phyloP scores from a whole-genome alignment of 1,140 invertebrate species.

The Amphibalanus amphitrite region DNA sequence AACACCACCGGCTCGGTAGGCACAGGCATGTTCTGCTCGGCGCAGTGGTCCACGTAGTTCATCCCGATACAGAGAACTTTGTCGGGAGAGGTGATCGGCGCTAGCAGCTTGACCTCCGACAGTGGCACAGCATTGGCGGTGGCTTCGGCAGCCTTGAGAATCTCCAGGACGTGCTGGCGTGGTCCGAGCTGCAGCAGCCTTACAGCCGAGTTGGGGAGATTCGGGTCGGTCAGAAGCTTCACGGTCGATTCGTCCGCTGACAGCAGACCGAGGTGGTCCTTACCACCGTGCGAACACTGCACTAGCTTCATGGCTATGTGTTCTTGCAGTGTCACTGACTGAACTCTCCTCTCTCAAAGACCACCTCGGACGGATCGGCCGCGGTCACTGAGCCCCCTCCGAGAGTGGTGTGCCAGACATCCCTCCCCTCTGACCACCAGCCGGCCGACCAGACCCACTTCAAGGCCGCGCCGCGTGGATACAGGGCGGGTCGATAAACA shows the following conservation, averaged over 20 bases:
- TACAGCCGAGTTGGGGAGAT: not conserved
- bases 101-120: constrained; percentile 8
- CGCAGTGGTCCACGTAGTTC: constrained; percentile 60
- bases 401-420: too few species aligned
- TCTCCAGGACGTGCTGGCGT: not conserved
- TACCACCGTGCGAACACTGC: not conserved
- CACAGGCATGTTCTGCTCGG: constrained; percentile 49
- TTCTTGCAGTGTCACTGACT: too few species aligned
- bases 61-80: constrained; percentile 61
- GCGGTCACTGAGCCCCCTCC: too few species aligned
- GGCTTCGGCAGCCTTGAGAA: not conserved
- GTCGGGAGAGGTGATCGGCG: constrained; percentile 49
- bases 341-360: too few species aligned
- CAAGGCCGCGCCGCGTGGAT: too few species aligned
- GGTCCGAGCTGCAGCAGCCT: not conserved
- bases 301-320: not conserved
- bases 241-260: not conserved
- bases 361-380: too few species aligned
- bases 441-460: too few species aligned
- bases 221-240: not conserved
- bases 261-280: not conserved
- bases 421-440: too few species aligned
- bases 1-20: constrained; percentile 59
- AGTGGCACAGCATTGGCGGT: not conserved
- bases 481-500: too few species aligned